Conservation (phyloP, 2,113 vertebrate genomes). For the Pelodiscus sinensis region DNA sequence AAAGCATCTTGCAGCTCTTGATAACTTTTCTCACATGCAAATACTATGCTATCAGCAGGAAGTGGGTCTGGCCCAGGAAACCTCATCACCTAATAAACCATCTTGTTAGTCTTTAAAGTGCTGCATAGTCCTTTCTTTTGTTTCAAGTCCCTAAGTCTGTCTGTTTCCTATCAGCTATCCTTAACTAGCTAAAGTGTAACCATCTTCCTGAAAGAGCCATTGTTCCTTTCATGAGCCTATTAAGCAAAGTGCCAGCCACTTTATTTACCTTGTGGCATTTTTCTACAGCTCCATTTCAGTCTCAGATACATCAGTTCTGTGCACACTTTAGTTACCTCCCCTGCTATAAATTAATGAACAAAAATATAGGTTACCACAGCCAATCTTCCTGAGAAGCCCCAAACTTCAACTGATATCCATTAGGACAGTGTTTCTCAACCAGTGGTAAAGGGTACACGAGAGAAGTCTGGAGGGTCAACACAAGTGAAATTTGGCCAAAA, state of each 20-base stretch:
- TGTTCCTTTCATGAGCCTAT: not conserved
- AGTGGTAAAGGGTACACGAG: no score
- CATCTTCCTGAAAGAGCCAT: not conserved
- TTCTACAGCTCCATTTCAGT: not conserved
- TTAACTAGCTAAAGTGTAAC: constrained; percentile 26
- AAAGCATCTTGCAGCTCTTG: not conserved
- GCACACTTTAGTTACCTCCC: not conserved
- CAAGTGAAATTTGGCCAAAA: no score
- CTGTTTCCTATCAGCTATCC: not conserved
- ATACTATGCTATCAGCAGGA: not conserved
- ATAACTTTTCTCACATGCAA: constrained; percentile 4
- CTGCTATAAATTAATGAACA: not conserved
- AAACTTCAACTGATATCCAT: not conserved
- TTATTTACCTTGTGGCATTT: not conserved
- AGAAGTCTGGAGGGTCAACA: no score
- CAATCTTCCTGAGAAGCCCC: not conserved
- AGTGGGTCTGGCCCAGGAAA: no score
- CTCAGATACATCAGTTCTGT: not conserved
- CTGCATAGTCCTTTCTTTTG: no score
- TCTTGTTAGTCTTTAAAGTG: no score
- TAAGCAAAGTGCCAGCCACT: not conserved
- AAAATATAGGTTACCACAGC: not conserved
- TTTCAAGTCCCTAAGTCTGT: not conserved
- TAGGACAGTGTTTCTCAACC: no score
- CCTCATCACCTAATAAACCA: no score